Base-by-base conservation (phyloP, 2,113 vertebrate species). In the Periophthalmus modestus region DNA sequence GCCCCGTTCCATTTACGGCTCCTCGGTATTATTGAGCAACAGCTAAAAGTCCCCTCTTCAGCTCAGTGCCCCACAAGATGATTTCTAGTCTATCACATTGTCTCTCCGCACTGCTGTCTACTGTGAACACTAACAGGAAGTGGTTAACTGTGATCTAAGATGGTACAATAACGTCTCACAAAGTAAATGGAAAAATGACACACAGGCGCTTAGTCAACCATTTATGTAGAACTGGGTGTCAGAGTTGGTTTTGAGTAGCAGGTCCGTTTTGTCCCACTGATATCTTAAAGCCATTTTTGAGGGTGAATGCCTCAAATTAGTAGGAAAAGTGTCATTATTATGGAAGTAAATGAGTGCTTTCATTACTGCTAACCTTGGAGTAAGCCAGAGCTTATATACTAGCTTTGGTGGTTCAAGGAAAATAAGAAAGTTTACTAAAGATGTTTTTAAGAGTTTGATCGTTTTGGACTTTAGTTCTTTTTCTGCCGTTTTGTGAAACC, bases 71-170 rank as follows among this genome's bases (percentile, higher is more conserved):
- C 46, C 16, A 33, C 58, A 10, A 66, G 19, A 69, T 34, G 43
- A 16, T 48, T 23, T 81, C 13, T 5, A 33, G 14, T 68, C 23
- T 39, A 70, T 82, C 24, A 19, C 68, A 36, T 50, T 52, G 62
- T 75, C 46, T 81, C 57, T 68, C 74, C 70, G 21, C 9, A 14
- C 69, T 59, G 36, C 14, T 1, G 54, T 76, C 66, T 54, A 68
- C 72, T 28, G 7, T 72, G 62, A 77, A 68, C 33, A 13, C 55
- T 66, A 28, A 28, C 81, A 91, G 89, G 87, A 89, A 89, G 89
- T 4, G 87, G 90, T 88, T 88, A 79, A 77, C 76, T 77, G 67
- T 82, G 59, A 68, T 67, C 68, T 65, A 79, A 69, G 75, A 69
- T 69, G 66, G 69, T 71, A 82, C 43, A 66, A 9, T 72, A 82